These are phyloP conservation scores for Nyctalus aviator DNA, from an alignment of 2,797 vertebrate genomes.

Conservation along the genomic window DNA sequence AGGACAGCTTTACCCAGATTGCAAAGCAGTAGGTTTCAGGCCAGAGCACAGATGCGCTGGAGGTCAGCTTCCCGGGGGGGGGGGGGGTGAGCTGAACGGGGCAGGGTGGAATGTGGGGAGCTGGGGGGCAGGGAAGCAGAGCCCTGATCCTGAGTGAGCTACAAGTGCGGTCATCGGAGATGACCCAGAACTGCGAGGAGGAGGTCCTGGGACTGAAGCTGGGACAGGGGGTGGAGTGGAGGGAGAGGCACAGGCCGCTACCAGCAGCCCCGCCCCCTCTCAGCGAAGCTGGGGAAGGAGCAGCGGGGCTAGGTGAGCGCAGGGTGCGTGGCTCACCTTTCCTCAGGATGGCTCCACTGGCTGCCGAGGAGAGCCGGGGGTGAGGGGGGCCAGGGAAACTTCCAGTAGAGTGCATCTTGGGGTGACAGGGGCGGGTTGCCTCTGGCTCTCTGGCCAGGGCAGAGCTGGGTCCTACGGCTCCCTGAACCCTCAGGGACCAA, in stretches of 20 bases:
- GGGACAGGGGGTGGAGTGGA: not conserved
- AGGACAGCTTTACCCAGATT: constrained; percentile 14
- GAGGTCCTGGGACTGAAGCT: not conserved
- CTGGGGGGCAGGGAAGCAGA: not conserved
- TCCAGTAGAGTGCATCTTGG: not conserved
- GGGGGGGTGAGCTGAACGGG: not conserved
- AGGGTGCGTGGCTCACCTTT: not conserved
- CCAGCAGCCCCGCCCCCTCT: not conserved
- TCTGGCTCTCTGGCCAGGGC: not conserved
- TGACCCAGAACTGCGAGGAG: not conserved
- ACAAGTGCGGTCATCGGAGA: not conserved
- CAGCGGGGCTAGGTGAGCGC: not conserved
- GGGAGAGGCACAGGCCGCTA: not conserved
- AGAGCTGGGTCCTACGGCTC: not conserved
- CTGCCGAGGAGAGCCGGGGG: not conserved
- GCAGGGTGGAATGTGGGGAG: not conserved
- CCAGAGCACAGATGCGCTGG: not conserved
- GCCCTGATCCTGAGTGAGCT: not conserved
- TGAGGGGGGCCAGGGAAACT: not conserved
- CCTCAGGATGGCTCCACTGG: not conserved
- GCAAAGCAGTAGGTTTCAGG: not conserved
- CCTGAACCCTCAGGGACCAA: not conserved
- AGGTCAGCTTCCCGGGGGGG: not conserved
- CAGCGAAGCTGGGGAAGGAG: not conserved
- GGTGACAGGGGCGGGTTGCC: too few relatives aligned